Base-by-base conservation (phyloP, 2,113 vertebrate genomes). In the Gobiocypris rarus region DNA sequence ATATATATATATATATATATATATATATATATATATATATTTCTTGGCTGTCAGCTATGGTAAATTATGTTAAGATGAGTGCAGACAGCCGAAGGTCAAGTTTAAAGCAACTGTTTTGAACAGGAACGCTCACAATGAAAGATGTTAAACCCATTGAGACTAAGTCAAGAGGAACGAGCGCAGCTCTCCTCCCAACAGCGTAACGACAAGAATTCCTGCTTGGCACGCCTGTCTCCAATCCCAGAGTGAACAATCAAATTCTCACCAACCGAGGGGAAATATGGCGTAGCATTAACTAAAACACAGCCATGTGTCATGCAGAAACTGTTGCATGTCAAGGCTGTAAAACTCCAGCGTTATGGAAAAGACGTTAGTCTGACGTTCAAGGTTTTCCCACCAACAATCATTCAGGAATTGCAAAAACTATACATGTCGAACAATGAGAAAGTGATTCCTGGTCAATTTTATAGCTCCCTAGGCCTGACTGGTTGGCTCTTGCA, bases 261-360 rank as follows among this genome's bases (percentile, higher is more conserved):
- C 88, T 93, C 89, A 90, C 86, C 88, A 90, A 87, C 81, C 90
- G 85, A 52, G 48, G 82, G 90, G 89, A 92, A 89, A 91, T 89
- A 75, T 89, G 84, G 79, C 86, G 26, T 81, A 24, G 41, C 71
- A 31, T 82, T 87, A 87, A 88, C 88, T 90, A 92, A 93, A 90
- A 86, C 87, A 88, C 85, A 89, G 91, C 80, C 86, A 86, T 84
- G 90, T 90, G 91, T 91, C 91, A 90, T 87, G 88, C 90, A 89
- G 88, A 92, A 87, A 90, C 89, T 89, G 87, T 76, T 91, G 70
- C 91, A 93, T 91, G 91, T 93, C 91, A 93, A 93, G 91, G 92
- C 91, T 88, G 89, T 88, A 91, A 90, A 92, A 70, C 91, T 77
- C 71, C n/a, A 65, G 31, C 56, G 87, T 83, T 90, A 89, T 92